These are phyloP conservation scores for Netelia fuscicornis DNA, from an alignment of 2,888 invertebrate genomes.

Conservation along the genomic window DNA sequence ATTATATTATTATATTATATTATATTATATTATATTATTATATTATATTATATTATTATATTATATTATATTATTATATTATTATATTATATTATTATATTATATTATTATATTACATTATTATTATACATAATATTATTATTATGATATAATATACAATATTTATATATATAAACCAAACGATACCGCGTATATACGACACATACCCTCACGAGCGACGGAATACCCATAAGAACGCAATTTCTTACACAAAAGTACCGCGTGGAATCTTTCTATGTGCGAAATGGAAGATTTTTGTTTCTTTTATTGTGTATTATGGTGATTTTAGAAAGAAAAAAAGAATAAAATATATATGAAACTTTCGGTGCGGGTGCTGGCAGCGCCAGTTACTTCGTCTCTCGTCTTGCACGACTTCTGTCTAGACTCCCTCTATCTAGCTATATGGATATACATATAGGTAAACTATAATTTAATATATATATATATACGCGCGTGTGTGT, in stretches of 20 bases:
- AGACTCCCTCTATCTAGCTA: neutral
- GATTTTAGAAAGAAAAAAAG: conserved; percentile 29
- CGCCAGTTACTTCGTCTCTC: conserved; percentile 51
- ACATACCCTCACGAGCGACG: neutral
- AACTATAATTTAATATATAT: conserved; percentile 49
- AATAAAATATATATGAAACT: neutral
- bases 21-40: too few relatives aligned
- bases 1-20: too few relatives aligned
- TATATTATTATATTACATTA: too few relatives aligned
- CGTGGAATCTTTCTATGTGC: conserved; percentile 40
- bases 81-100: too few relatives aligned
- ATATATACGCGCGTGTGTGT: conserved; percentile 8
- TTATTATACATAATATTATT: too few relatives aligned
- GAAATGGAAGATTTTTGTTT: neutral
- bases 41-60: too few relatives aligned
- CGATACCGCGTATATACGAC: neutral
- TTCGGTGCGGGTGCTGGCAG: conserved; percentile 49
- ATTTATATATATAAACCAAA: neutral
- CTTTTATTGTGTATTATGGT: neutral
- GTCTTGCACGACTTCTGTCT: conserved; percentile 49
- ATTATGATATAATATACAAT: neutral
- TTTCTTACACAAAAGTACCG: too few relatives aligned
- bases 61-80: too few relatives aligned
- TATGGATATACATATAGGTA: neutral
- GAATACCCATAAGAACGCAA: too few relatives aligned